Base-by-base conservation (phyloP, 2,888 invertebrate genomes). In the Hetaerina titia region DNA sequence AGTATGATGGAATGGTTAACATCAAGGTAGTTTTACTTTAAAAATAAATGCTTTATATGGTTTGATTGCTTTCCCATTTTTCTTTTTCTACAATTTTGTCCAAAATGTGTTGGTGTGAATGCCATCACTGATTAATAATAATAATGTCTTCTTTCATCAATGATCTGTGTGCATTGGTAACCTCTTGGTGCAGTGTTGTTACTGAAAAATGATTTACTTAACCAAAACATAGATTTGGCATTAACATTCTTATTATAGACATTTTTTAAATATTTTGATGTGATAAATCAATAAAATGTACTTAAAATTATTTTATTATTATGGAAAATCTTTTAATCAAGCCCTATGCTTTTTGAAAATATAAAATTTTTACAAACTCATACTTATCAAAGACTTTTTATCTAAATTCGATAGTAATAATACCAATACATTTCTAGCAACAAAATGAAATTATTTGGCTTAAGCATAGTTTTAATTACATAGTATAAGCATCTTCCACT, bases 11-110 rank as follows among this genome's bases (percentile, higher is more conserved):
- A 92, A 56, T 92, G 92, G 22, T 92, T 92, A 69, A 69, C 56
- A 56, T 74, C 69, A 13, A 15, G 22, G 69, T 92, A 92, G 92
- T 89, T 89, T 89, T 8, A 74, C 2, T 31, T n/a, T 92, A 22
- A 74, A 69, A 69, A 92, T 8, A 11, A 56, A 13, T 56, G 92
- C 92, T 92, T 92, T 4, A 57, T 64, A 69, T 56, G 22, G 69
- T 56, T 69, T 92, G 56, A 92, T 92, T 74, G 56, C 63, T 92
- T 69, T 92, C 56, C 31, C 69, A 92, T 22, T 92, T 92, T 69
- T 92, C 69, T n/a, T 92, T 92, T 22, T 45, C 45, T n/a, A 56
- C 56, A 90, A 45, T 69, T 74, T 92, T 92, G 56, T 92, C 22
- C 31, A 74, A 69, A 63, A 74, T 56, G 56, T 92, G 92, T 22